Conservation (phyloP, 1,140 invertebrate species). For the Procambarus virginalis region DNA sequence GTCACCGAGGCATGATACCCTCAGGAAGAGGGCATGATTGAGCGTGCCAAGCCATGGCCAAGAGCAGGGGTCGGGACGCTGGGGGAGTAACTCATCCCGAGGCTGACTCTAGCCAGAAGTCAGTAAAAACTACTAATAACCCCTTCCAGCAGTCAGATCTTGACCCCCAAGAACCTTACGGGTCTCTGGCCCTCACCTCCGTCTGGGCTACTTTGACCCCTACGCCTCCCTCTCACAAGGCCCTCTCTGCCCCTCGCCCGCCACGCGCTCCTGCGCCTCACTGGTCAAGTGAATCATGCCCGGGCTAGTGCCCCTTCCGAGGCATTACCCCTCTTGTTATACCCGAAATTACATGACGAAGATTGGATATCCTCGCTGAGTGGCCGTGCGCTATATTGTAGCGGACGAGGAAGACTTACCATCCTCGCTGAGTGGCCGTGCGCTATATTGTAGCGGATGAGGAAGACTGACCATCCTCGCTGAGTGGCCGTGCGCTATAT, state of each 20-base stretch:
- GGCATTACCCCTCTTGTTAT: conserved; percentile 32
- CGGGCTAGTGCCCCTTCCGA: conserved; percentile 15
- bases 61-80: neutral
- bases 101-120: conserved; percentile 53
- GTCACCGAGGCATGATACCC: too few relatives aligned
- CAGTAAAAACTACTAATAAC: conserved; percentile 61
- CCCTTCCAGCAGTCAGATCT: conserved; percentile 40
- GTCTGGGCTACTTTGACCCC: conserved; percentile 39
- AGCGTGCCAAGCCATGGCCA: conserved; percentile 35
- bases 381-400: conserved; percentile 21
- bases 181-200: conserved; percentile 26
- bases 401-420: too few relatives aligned
- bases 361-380: conserved; percentile 40
- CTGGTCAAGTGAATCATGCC: conserved; percentile 22
- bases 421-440: neutral
- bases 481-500: too few relatives aligned
- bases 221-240: conserved; percentile 12
- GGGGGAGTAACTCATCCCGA: conserved; percentile 48
- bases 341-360: conserved; percentile 25
- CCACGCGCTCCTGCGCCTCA: too few relatives aligned
- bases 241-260: neutral
- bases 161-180: conserved; percentile 36
- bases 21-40: too few relatives aligned
- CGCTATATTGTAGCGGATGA: too few relatives aligned
- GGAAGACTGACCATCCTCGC: too few relatives aligned